Evolutionary conservation across 2,888 invertebrate species (phyloP), one percentile per base, ranked within the genome.

Genomic region (Sthenelais limicola): DNA sequence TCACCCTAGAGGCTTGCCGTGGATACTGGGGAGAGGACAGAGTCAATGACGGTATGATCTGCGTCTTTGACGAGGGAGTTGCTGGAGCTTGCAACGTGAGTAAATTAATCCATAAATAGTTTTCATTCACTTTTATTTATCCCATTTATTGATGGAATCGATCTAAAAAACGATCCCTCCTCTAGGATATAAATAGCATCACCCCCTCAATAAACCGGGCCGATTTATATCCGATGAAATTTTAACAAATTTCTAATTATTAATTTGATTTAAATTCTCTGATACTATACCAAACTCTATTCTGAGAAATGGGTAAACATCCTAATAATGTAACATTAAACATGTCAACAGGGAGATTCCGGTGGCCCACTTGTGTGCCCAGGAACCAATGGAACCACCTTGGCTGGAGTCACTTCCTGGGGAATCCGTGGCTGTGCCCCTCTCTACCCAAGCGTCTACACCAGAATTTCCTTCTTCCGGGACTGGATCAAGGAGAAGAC

Each of bases 21-120:
- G 5, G 12, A 18, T 56, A 56, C 18, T 56, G 56, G 56, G 56
- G 56, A 56, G 56, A 56, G 56, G 56, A 56, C 15, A 56, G 56
- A 15, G 33, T 56, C 56, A 28, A 56, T 32, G 56, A 56, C 33
- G 56, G 56, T 21, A 28, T n/a, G 30, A 56, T 56, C 56, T 56
- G 56, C 33, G 56, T 56, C 56, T 56, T 56, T 21, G 56, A 56
- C 33, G 56, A 56, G 56, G 56, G 56, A 56, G 1, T 5, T 2
- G 56, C 56, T 56, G 56, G 56, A 33, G 56, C 56, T 24, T 56
- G 56, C 56, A 56, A 56, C 18, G 56, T 56, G 18, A 56, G 56
- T 56, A n/a, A n/a, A n/a, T n/a, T n/a, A n/a, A n/a, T n/a, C n/a
- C n/a, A n/a, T n/a, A n/a, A n/a, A n/a, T n/a, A n/a, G n/a, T n/a